phyloP scores from a whole-genome alignment of 2,888 invertebrate species.

The Coelogynopora nodosa region DNA sequence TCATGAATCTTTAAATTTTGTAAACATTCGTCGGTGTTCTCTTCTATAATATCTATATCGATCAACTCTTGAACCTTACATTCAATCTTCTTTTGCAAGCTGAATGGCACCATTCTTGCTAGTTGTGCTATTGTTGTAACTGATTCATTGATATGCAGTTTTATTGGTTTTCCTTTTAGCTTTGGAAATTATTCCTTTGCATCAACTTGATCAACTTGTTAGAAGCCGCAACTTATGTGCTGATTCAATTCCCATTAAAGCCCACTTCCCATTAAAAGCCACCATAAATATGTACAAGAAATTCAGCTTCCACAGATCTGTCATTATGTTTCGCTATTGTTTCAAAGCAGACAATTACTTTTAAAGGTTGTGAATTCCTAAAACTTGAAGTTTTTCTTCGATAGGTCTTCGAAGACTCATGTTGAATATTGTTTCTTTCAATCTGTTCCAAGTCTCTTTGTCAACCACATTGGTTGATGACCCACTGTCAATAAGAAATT shows the following conservation, averaged over 20 bases:
- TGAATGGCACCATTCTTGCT: background rate
- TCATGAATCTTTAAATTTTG: conserved; percentile 25
- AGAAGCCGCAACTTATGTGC: background rate
- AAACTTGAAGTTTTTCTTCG: background rate
- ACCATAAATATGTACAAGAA: too few relatives aligned
- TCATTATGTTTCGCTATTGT: conserved; percentile 1
- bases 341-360: conserved; percentile 7
- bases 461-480: conserved; percentile 16
- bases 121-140: conserved; percentile 4
- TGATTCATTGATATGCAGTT: conserved; percentile 16
- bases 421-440: conserved; percentile 2
- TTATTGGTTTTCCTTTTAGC: conserved; percentile 14
- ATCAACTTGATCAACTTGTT: background rate
- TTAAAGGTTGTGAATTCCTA: conserved; percentile 1
- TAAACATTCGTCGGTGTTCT: too few relatives aligned
- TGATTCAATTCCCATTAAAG: background rate
- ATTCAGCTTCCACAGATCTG: conserved; percentile 32
- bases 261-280: background rate
- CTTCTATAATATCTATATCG: conserved; percentile 1
- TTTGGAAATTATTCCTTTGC: background rate
- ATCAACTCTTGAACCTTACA: background rate
- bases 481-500: conserved; percentile 5
- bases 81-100: background rate
- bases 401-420: conserved; percentile 9
- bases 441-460: background rate